Evolutionary conservation across 2,797 vertebrate genomes (phyloP).

Genomic region (Distichodus sexfasciatus): DNA sequence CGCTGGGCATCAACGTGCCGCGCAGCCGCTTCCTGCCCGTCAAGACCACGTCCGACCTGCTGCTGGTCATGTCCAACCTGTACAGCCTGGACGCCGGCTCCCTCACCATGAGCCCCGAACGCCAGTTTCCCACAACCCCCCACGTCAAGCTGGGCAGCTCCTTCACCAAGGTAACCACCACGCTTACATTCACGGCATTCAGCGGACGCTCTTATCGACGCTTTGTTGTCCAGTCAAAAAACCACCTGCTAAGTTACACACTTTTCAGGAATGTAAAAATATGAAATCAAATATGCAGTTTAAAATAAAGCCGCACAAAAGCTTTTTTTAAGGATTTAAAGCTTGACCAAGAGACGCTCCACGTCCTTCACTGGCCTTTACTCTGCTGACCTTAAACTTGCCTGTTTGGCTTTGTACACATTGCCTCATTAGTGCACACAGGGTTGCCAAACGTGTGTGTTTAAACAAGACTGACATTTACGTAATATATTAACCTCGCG

Average conservation of each 20-base stretch:
- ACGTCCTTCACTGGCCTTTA: neutral
- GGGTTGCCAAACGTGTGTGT: neutral
- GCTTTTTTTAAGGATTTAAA: too few species aligned
- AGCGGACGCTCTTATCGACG: too few species aligned
- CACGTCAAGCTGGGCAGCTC: conserved; percentile 87
- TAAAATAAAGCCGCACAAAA: too few species aligned
- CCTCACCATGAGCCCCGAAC: conserved; percentile 84
- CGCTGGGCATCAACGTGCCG: conserved; percentile 85
- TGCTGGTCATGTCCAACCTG: conserved; percentile 88
- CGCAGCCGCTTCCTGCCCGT: conserved; percentile 87
- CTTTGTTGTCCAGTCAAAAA: too few species aligned
- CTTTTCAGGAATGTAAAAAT: too few species aligned
- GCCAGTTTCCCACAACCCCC: conserved; percentile 85
- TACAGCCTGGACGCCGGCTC: conserved; percentile 86
- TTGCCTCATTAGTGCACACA: neutral
- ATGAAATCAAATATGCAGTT: too few species aligned
- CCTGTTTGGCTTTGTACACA: neutral
- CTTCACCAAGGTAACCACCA: conserved; percentile 83
- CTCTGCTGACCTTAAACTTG: neutral
- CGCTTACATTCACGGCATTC: too few species aligned
- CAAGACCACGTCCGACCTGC: conserved; percentile 85
- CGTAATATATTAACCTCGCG: too few species aligned
- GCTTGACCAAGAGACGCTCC: too few species aligned
- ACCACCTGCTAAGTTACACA: too few species aligned
- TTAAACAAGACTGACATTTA: too few species aligned